Conservation (phyloP, 2,888 invertebrate genomes). For the Eilema caniola region DNA sequence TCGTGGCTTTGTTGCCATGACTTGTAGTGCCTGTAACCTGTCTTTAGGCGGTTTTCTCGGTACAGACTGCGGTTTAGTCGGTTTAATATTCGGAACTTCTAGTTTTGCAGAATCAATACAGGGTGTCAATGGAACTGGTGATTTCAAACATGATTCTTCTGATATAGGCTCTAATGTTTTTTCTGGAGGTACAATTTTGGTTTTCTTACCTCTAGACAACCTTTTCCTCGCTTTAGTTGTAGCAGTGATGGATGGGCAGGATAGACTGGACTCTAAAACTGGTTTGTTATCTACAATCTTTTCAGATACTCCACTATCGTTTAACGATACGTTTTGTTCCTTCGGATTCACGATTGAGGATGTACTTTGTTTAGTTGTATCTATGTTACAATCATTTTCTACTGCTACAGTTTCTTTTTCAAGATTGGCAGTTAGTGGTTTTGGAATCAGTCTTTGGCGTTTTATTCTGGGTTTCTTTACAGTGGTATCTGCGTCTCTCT, state of each 20-base stretch:
- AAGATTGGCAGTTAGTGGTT: background rate
- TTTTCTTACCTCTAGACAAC: slow-evolving; percentile 10
- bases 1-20: background rate
- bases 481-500: slow-evolving; percentile 47
- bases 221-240: slow-evolving; percentile 1
- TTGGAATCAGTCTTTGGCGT: background rate
- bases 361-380: background rate
- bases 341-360: background rate
- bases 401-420: background rate
- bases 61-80: background rate
- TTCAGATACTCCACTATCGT: background rate
- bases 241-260: background rate
- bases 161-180: background rate
- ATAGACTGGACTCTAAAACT: background rate
- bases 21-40: background rate
- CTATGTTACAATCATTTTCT: background rate
- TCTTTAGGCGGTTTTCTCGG: background rate
- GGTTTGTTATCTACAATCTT: background rate
- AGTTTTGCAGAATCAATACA: background rate
- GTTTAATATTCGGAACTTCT: background rate
- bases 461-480: slow-evolving; percentile 23
- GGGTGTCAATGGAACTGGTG: background rate
- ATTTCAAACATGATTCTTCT: slow-evolving; percentile 1
- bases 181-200: background rate
- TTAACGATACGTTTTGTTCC: background rate